These are phyloP conservation scores for Sinohyriopsis cumingii DNA, from an alignment of 2,888 invertebrate species.

Conservation along the genomic window DNA sequence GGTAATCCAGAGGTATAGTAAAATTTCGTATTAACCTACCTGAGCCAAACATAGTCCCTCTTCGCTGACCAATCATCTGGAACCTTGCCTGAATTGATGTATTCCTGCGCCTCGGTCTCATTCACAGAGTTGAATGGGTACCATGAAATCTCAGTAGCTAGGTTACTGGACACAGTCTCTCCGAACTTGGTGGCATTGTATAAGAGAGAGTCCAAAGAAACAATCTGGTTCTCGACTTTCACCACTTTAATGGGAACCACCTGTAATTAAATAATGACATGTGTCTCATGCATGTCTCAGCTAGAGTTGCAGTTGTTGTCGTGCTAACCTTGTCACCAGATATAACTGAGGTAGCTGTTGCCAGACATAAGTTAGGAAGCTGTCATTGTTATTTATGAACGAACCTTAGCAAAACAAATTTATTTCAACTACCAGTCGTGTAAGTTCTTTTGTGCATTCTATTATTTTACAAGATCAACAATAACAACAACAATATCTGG, in stretches of 20 bases:
- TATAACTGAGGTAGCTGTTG: too few species aligned
- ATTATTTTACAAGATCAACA: too few species aligned
- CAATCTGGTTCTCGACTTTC: constrained; percentile 18
- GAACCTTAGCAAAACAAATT: too few species aligned
- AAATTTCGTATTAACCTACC: constrained; percentile 9
- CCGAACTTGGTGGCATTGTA: constrained; percentile 22
- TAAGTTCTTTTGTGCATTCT: too few species aligned
- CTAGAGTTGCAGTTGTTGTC: too few species aligned
- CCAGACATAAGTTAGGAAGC: too few species aligned
- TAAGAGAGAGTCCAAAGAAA: constrained; percentile 21
- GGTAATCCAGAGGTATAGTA: neutral
- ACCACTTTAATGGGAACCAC: neutral
- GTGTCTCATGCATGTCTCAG: too few species aligned
- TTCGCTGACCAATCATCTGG: constrained; percentile 26
- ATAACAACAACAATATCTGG: too few species aligned
- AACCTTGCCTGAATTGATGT: constrained; percentile 14
- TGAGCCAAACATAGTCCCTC: constrained; percentile 28
- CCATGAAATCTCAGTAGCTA: constrained; percentile 41
- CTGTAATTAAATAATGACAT: neutral
- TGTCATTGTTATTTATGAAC: too few species aligned
- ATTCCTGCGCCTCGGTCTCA: constrained; percentile 14
- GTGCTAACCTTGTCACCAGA: too few species aligned
- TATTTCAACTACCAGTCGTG: too few species aligned
- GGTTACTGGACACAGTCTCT: constrained; percentile 23
- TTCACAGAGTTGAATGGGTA: constrained; percentile 31